phyloP scores from a whole-genome alignment of 2,113 vertebrate genomes.

The Pelecanoides urinatrix region DNA sequence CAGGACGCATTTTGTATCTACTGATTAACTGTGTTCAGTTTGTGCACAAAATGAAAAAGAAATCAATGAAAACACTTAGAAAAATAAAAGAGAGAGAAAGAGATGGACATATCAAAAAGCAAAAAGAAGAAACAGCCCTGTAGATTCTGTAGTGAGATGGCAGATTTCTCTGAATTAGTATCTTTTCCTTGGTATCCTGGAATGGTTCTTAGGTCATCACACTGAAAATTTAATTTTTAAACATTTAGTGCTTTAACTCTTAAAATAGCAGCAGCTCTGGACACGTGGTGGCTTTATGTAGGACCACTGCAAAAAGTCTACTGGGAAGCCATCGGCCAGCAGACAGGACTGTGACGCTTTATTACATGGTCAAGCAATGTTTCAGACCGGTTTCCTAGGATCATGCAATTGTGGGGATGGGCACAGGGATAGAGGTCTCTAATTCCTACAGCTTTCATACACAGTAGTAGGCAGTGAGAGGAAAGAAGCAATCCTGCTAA shows the following conservation, averaged over 20 bases:
- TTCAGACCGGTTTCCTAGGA: neutral
- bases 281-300: neutral
- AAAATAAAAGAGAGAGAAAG: neutral
- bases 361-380: neutral
- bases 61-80: conserved; percentile 52
- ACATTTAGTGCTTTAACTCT: neutral
- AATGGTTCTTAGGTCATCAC: neutral
- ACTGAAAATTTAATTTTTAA: neutral
- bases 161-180: neutral
- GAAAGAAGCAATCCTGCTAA: neutral
- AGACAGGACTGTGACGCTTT: neutral
- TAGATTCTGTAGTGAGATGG: neutral
- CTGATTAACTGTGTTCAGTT: conserved; percentile 40
- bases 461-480: neutral
- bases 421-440: neutral
- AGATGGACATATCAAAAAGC: neutral
- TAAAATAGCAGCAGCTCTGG: neutral
- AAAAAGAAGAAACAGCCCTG: neutral
- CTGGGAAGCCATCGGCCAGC: neutral
- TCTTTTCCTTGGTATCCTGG: neutral
- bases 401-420: neutral
- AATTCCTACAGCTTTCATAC: neutral
- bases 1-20: conserved; percentile 3
- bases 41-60: conserved; percentile 47
- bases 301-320: neutral